Conservation (phyloP, 1,140 invertebrate genomes). For the Macrocentrus cingulum region DNA sequence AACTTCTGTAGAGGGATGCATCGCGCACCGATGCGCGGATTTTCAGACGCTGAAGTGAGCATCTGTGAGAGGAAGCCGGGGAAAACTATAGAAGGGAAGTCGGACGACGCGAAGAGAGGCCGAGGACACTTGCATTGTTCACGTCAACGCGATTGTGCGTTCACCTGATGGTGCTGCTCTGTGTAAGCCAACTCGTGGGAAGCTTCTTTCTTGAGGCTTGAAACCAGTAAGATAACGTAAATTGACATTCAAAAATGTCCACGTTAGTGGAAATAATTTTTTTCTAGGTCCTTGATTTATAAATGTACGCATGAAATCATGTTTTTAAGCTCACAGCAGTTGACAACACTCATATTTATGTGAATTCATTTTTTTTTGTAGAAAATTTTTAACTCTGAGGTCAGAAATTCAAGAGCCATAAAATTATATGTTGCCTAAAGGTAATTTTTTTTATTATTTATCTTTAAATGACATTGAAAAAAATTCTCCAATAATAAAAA, state of each 20-base stretch:
- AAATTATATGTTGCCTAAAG: too few relatives aligned
- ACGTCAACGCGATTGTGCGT: slow-evolving; percentile 22
- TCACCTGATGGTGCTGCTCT: slow-evolving; percentile 22
- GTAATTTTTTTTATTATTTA: too few relatives aligned
- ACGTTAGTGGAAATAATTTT: background rate
- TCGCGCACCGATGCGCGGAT: background rate
- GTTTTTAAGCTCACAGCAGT: too few relatives aligned
- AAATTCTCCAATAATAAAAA: too few relatives aligned
- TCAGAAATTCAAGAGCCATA: too few relatives aligned
- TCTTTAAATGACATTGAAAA: too few relatives aligned
- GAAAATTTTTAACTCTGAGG: too few relatives aligned
- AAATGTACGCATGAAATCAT: background rate
- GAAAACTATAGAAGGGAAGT: slow-evolving; percentile 2
- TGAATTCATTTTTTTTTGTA: too few relatives aligned
- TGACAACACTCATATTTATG: too few relatives aligned
- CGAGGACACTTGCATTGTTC: slow-evolving; percentile 26
- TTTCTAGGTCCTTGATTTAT: background rate
- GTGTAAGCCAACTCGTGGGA: slow-evolving; percentile 2
- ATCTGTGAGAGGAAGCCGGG: slow-evolving; percentile 12
- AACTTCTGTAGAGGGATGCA: background rate
- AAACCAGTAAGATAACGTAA: too few relatives aligned
- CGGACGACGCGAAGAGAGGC: slow-evolving; percentile 20
- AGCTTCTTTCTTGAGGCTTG: background rate
- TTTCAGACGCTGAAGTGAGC: slow-evolving; percentile 20
- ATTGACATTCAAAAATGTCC: too few relatives aligned